Conservation (phyloP, 2,888 invertebrate genomes). For the Lepidocyrtinus sp. region DNA sequence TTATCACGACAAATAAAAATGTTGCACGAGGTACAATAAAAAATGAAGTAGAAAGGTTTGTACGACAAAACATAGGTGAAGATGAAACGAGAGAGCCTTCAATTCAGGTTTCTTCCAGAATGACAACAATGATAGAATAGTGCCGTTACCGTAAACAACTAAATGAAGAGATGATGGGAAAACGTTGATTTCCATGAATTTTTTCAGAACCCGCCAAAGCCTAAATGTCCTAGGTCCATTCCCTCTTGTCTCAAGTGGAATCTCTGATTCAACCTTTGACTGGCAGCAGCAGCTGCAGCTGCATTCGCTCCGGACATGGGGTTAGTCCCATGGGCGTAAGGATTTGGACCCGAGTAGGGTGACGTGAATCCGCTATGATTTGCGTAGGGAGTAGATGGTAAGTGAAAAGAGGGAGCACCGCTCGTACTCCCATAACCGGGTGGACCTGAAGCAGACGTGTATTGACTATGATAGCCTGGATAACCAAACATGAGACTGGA, state of each 20-base stretch:
- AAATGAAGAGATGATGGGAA: neutral
- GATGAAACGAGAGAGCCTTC: constrained; percentile 2
- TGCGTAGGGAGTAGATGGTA: constrained; percentile 65
- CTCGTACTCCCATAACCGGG: constrained; percentile 61
- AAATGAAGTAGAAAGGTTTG: constrained; percentile 6
- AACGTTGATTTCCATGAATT: neutral
- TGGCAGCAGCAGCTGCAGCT: constrained; percentile 41
- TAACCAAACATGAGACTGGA: constrained; percentile 68
- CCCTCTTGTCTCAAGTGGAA: constrained; percentile 72
- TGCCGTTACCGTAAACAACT: no score
- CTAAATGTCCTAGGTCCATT: constrained; percentile 73
- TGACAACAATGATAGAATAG: no score
- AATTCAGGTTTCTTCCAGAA: no score
- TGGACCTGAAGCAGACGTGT: constrained; percentile 47
- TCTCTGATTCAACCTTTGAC: constrained; percentile 62
- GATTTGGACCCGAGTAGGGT: constrained; percentile 66
- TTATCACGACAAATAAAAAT: neutral
- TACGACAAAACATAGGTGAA: constrained; percentile 8
- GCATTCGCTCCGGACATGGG: constrained; percentile 55
- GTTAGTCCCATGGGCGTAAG: constrained; percentile 62
- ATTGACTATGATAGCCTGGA: constrained; percentile 68
- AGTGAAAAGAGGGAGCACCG: constrained; percentile 65
- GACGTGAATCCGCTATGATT: constrained; percentile 66
- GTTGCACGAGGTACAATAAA: neutral
- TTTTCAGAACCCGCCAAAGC: constrained; percentile 75